phyloP scores from a whole-genome alignment of 2,797 vertebrate species.

The Prunella strophiata region DNA sequence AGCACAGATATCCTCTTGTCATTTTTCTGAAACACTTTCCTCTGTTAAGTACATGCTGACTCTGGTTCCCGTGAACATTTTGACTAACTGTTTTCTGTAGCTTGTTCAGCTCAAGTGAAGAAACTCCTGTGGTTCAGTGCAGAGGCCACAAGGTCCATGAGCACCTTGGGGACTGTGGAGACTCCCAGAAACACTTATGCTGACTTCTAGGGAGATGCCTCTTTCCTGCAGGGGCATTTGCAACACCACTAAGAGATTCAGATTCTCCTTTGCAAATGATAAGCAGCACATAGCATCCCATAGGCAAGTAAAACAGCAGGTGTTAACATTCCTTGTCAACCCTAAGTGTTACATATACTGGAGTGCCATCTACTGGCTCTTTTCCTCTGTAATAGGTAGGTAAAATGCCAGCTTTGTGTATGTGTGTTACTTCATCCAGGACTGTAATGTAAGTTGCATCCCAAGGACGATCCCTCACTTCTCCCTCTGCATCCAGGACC shows the following conservation, averaged over 20 bases:
- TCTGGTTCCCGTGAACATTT: not conserved
- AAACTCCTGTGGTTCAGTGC: not conserved
- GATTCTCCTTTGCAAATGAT: rapidly evolving
- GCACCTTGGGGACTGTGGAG: no score
- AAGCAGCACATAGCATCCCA: rapidly evolving
- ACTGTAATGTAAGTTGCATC: not conserved
- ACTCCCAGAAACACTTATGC: not conserved
- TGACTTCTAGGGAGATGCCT: not conserved
- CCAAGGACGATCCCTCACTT: not conserved
- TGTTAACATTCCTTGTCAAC: not conserved
- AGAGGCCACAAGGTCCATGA: no score
- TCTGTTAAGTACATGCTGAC: not conserved
- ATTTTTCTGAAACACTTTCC: not conserved
- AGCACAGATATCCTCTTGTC: not conserved
- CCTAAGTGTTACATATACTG: not conserved
- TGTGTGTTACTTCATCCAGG: not conserved
- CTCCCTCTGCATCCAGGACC: not conserved
- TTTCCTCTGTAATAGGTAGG: not conserved
- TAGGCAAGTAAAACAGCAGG: no score
- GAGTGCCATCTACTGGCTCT: not conserved
- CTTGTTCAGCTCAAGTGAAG: not conserved
- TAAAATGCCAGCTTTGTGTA: not conserved
- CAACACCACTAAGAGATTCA: not conserved
- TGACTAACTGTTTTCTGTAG: not conserved
- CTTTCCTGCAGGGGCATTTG: not conserved